A percentile compares a stretch with the other conserved stretches of the same genome.
Evolutionary conservation across 2,888 invertebrate species (phyloP).

Genomic region (Pantelozetes paolii): DNA sequence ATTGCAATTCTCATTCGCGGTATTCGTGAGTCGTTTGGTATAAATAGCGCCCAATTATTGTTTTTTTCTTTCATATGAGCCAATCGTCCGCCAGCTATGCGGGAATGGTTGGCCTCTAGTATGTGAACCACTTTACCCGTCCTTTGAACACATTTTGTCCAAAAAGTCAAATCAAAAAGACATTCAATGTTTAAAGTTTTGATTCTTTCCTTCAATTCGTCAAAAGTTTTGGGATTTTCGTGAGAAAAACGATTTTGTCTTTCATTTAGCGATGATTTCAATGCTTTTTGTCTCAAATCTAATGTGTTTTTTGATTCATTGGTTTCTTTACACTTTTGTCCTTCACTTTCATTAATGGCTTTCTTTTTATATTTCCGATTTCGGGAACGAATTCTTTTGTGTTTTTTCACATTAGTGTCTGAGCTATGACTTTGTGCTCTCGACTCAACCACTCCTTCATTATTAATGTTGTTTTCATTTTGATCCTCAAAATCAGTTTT

Average conservation of each 20-base stretch:
- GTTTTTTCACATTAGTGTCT: conserved; percentile 61
- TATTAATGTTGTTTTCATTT: too few relatives aligned
- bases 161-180: conserved; percentile 45
- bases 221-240: background rate
- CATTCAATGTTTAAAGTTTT: conserved; percentile 41
- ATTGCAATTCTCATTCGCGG: conserved; percentile 94
- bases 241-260: background rate
- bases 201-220: conserved; percentile 21
- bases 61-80: conserved; percentile 55
- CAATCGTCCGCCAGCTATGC: conserved; percentile 95
- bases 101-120: conserved; percentile 75
- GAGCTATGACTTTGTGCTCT: background rate
- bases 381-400: conserved; percentile 66
- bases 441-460: background rate
- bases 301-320: conserved; percentile 43
- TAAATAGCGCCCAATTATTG: conserved; percentile 58
- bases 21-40: conserved; percentile 87
- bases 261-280: background rate
- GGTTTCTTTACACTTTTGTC: conserved; percentile 43
- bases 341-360: conserved; percentile 37
- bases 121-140: conserved; percentile 70
- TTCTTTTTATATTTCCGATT: conserved; percentile 57
- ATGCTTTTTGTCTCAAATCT: background rate
- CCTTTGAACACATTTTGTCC: conserved; percentile 51
- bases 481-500: too few relatives aligned